Percentiles rank a stretch among this genome's conserved stretches.
phyloP scores from a whole-genome alignment of 2,888 invertebrate species.

The Stenodema calcarata region DNA sequence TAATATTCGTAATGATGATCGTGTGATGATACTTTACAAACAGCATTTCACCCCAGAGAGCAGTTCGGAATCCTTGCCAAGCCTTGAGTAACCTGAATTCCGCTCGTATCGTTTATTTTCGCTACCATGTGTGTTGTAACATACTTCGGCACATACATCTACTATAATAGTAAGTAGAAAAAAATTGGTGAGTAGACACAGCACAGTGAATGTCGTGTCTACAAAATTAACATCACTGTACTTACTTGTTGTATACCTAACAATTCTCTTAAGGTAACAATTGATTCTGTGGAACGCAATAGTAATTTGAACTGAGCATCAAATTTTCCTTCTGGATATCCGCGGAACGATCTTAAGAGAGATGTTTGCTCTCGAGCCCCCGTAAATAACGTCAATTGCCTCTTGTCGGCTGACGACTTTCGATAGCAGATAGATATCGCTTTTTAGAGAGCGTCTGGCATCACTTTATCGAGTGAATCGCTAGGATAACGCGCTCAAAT shows the following conservation, averaged over 20 bases:
- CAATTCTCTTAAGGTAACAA: not conserved
- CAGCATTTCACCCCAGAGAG: too few species aligned
- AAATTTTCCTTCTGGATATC: not conserved
- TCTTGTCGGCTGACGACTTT: not conserved
- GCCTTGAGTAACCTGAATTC: not conserved
- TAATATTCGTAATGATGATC: too few species aligned
- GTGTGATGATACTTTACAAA: too few species aligned
- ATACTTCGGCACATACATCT: not conserved
- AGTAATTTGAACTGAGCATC: not conserved
- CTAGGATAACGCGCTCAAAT: not conserved
- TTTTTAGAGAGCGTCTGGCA: not conserved
- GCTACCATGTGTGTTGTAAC: not conserved
- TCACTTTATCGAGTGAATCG: not conserved
- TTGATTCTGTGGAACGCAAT: too few species aligned
- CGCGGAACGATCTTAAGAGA: not conserved
- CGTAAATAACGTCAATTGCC: not conserved
- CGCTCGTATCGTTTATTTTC: not conserved
- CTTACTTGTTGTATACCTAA: not conserved
- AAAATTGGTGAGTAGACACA: not conserved
- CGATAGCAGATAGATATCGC: not conserved
- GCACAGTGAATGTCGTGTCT: too few species aligned
- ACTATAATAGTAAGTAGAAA: too few species aligned
- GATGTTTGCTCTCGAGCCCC: not conserved
- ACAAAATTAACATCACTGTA: not conserved
- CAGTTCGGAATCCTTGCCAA: not conserved